phyloP scores from a whole-genome alignment of 2,888 invertebrate genomes.

The Prosopocoilus inquinatus region DNA sequence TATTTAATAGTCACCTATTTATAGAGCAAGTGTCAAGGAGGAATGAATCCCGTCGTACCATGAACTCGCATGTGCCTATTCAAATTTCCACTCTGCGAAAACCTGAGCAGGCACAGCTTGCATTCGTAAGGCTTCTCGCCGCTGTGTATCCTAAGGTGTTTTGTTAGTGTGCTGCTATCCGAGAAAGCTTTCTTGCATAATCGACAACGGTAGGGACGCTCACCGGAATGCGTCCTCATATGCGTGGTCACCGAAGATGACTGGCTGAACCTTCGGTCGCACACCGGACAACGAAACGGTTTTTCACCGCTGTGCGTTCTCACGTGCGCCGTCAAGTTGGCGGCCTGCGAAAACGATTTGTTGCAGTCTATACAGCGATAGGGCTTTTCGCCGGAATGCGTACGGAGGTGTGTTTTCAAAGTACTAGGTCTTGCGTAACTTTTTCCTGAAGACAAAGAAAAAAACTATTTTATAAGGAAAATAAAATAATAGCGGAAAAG shows the following conservation, averaged over 20 bases:
- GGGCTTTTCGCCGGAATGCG: constrained; percentile 94
- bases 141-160: constrained; percentile 94
- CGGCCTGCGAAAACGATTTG: constrained; percentile 97
- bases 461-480: not conserved
- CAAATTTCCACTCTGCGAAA: constrained; percentile 97
- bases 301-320: constrained; percentile 97
- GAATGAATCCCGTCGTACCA: constrained; percentile 55
- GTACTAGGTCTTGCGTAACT: constrained; percentile 96
- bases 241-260: constrained; percentile 96
- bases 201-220: constrained; percentile 89
- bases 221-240: constrained; percentile 99
- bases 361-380: constrained; percentile 90
- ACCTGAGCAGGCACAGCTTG: constrained; percentile 90
- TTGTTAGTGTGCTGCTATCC: constrained; percentile 96
- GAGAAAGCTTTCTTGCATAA: constrained; percentile 98
- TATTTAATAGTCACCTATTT: constrained; percentile 6
- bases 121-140: constrained; percentile 98
- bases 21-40: constrained; percentile 27
- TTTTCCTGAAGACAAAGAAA: constrained; percentile 54
- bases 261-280: constrained; percentile 95
- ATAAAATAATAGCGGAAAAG: not conserved
- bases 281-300: constrained; percentile 96
- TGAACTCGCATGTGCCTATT: constrained; percentile 99
- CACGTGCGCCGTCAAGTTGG: constrained; percentile 96
- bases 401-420: constrained; percentile 93